Conservation (phyloP, 2,888 invertebrate genomes). For the Orthonevra nobilis region DNA sequence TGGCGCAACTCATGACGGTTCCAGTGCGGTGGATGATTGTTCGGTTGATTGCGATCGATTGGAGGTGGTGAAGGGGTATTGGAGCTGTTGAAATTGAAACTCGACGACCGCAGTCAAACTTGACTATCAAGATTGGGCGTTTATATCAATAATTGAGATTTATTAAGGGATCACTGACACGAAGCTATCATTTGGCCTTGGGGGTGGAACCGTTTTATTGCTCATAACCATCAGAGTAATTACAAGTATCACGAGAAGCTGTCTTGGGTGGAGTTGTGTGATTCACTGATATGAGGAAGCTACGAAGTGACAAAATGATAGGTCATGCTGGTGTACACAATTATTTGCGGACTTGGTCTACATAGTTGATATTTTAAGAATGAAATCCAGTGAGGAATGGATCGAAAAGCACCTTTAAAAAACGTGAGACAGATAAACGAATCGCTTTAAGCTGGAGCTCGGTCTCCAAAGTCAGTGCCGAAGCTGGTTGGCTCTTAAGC, state of each 20-base stretch:
- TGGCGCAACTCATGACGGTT: conserved; percentile 11
- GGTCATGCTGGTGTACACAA: no score
- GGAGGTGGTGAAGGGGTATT: background rate
- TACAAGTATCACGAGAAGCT: conserved; percentile 11
- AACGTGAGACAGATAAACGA: no score
- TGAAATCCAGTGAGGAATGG: no score
- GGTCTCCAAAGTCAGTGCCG: no score
- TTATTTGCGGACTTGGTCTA: no score
- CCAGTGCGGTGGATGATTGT: conserved; percentile 11
- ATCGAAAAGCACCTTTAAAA: no score
- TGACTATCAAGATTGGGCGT: conserved; percentile 25
- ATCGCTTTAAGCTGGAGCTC: no score
- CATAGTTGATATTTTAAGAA: no score
- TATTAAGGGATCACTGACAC: conserved; percentile 32
- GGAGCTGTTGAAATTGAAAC: background rate
- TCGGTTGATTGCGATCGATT: conserved; percentile 29
- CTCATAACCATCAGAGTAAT: conserved; percentile 17
- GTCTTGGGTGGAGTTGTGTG: no score
- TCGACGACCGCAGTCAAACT: conserved; percentile 10
- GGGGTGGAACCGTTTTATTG: conserved; percentile 15
- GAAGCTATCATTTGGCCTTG: conserved; percentile 32
- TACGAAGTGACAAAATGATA: no score
- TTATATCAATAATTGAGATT: conserved; percentile 27
- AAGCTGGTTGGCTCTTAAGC: no score
- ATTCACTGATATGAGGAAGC: no score